Percentiles rank a stretch among this genome's conserved stretches.
phyloP scores from a whole-genome alignment of 2,113 vertebrate genomes.

The Tichodroma muraria region DNA sequence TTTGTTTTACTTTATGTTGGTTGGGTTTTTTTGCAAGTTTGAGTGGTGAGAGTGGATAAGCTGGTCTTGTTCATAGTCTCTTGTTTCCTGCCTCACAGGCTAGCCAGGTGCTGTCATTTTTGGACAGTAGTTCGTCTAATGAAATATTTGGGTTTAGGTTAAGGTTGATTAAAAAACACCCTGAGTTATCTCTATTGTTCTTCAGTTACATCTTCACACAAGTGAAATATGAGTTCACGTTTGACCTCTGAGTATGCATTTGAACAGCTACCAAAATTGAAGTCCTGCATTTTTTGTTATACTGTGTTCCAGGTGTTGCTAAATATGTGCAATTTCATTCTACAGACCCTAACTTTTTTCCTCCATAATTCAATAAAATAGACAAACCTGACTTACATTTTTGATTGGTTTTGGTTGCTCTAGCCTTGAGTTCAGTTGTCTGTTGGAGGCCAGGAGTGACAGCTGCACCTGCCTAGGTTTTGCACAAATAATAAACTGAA shows the following conservation, averaged over 20 bases:
- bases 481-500: not conserved
- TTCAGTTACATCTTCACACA: slow-evolving; percentile 10
- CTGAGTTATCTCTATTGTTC: slow-evolving; percentile 11
- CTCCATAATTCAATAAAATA: not conserved
- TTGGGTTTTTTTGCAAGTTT: not conserved
- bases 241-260: slow-evolving; percentile 11
- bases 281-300: slow-evolving; percentile 1
- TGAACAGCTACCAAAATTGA: slow-evolving; percentile 26
- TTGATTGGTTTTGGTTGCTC: not conserved
- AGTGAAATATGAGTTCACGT: slow-evolving; percentile 4
- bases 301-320: not conserved
- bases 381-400: not conserved
- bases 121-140: not conserved
- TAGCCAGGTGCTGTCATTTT: not conserved
- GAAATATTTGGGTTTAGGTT: slow-evolving; percentile 5
- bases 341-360: not conserved
- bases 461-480: not conserved
- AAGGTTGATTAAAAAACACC: not conserved
- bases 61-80: not conserved
- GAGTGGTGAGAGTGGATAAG: not conserved
- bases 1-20: slow-evolving; percentile 31
- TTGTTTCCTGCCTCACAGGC: not conserved
- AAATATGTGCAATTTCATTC: not conserved
- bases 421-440: not conserved
- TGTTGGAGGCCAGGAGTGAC: not conserved